Conservation (phyloP, 1,140 invertebrate genomes). For the Nymphalis io region DNA sequence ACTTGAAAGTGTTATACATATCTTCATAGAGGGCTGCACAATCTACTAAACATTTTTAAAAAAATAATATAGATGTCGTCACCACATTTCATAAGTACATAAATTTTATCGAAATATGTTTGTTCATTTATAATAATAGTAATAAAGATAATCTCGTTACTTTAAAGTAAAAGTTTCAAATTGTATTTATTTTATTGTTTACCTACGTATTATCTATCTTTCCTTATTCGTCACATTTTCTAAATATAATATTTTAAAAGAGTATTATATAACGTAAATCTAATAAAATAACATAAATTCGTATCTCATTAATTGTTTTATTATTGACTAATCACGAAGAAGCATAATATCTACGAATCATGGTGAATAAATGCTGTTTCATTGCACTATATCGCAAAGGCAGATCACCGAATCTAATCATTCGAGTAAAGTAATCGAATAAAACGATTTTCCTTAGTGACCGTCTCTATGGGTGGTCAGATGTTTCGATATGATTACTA, state of each 20-base stretch:
- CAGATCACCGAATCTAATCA: constrained; percentile 63
- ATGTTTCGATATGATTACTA: constrained; percentile 44
- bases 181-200: too few species aligned
- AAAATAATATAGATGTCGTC: constrained; percentile 10
- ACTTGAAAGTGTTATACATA: neutral
- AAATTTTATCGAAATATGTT: too few species aligned
- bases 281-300: constrained; percentile 33
- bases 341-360: neutral
- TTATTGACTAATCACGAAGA: constrained; percentile 62
- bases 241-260: too few species aligned
- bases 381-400: constrained; percentile 64
- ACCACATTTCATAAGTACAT: neutral
- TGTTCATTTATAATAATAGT: too few species aligned
- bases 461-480: constrained; percentile 62
- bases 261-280: neutral
- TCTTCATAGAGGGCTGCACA: neutral
- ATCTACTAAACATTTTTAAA: too few species aligned
- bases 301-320: constrained; percentile 47
- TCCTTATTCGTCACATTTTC: too few species aligned
- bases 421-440: constrained; percentile 62
- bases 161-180: too few species aligned
- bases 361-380: constrained; percentile 43
- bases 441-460: constrained; percentile 66
- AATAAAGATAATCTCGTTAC: too few species aligned
- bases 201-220: too few species aligned